phyloP scores from a whole-genome alignment of 2,113 vertebrate species.

The Bagarius yarrelli region DNA sequence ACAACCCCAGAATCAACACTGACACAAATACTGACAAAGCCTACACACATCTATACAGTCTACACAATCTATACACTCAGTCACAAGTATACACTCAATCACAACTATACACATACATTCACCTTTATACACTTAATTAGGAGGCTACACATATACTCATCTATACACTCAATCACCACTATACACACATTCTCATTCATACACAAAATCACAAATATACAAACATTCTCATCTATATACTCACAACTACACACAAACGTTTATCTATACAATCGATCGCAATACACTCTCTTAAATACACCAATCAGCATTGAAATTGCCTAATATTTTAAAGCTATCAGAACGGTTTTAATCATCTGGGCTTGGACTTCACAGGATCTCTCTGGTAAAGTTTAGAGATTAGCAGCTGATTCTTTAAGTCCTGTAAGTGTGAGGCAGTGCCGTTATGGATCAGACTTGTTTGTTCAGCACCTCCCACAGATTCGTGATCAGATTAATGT shows the following conservation, averaged over 20 bases:
- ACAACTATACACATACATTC: not conserved
- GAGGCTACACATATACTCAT: not conserved
- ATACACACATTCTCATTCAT: not conserved
- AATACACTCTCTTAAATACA: not conserved
- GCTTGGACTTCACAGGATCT: no score
- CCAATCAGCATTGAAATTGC: no score
- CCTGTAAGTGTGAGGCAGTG: no score
- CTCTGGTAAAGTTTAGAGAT: no score
- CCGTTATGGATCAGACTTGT: no score
- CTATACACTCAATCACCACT: not conserved
- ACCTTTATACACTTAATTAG: not conserved
- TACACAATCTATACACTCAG: not conserved
- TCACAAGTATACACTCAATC: not conserved
- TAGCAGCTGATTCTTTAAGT: no score
- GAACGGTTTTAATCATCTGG: no score
- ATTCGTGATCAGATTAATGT: no score
- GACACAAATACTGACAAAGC: slow-evolving; percentile 1
- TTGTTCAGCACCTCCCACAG: no score
- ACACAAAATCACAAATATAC: not conserved
- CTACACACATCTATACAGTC: not conserved
- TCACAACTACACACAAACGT: not conserved
- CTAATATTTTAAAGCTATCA: no score
- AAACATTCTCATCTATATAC: not conserved
- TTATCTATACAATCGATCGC: not conserved
- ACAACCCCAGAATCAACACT: slow-evolving; percentile 34